A percentile compares a stretch with the other conserved stretches of the same genome.
Conservation (phyloP, 2,113 vertebrate genomes). For the Pycnonotus jocosus region DNA sequence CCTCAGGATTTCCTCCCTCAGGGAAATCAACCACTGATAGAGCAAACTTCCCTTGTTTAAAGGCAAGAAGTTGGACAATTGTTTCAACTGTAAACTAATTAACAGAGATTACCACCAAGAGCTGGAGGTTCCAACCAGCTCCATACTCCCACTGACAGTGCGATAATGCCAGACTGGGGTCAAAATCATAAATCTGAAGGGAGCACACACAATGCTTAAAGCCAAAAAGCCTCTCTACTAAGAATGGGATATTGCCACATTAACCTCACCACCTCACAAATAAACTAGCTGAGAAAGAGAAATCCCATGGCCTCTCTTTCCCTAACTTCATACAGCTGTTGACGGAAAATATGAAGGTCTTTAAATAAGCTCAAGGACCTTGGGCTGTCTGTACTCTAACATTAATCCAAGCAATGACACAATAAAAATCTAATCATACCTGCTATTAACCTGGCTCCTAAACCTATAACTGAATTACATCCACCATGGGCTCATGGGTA, state of each 20-base stretch:
- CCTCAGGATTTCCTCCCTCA: conserved; percentile 42
- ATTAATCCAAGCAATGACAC: conserved; percentile 3
- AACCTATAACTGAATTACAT: neutral
- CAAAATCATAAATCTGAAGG: conserved; percentile 60
- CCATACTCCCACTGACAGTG: conserved; percentile 43
- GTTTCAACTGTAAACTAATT: conserved; percentile 60
- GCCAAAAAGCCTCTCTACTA: conserved; percentile 46
- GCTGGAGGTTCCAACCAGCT: conserved; percentile 29
- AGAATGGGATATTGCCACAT: conserved; percentile 60
- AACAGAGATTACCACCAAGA: conserved; percentile 49
- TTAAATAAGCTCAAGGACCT: conserved; percentile 7
- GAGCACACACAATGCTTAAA: conserved; percentile 48
- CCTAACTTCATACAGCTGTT: conserved; percentile 46
- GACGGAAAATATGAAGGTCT: conserved; percentile 1
- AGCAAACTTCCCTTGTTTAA: conserved; percentile 35
- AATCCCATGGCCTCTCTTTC: conserved; percentile 46
- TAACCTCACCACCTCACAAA: conserved; percentile 62
- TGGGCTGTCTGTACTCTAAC: neutral
- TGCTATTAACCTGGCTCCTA: conserved; percentile 10
- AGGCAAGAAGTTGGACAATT: conserved; percentile 23
- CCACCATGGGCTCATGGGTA: rapidly evolving
- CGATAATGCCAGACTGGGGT: conserved; percentile 49
- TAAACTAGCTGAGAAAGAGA: conserved; percentile 59
- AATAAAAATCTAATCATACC: conserved; percentile 4
- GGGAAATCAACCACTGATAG: conserved; percentile 25